Evolutionary conservation across 2,113 vertebrate species (phyloP).

Genomic region (Periophthalmus modestus): DNA sequence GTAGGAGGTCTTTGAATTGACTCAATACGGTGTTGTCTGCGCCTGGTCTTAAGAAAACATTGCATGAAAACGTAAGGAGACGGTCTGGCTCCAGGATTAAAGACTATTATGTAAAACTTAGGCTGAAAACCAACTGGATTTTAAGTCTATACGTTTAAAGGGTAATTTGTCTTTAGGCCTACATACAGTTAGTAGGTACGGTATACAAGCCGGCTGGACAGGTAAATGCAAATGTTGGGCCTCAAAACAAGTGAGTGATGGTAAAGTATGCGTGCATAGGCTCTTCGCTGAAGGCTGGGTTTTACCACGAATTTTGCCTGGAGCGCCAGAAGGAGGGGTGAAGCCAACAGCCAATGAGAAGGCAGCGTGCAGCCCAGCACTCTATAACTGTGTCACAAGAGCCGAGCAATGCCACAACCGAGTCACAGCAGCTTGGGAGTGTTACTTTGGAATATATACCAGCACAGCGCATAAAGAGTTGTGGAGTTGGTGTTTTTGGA

Average conservation of each 20-base stretch:
- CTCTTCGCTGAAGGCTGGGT: constrained; percentile 47
- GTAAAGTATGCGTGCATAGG: constrained; percentile 34
- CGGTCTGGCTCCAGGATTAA: constrained; percentile 54
- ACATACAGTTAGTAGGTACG: not conserved
- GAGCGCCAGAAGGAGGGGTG: constrained; percentile 70
- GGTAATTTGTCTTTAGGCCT: not conserved
- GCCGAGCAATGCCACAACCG: constrained; percentile 70
- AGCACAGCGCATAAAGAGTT: constrained; percentile 23
- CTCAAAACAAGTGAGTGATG: not conserved
- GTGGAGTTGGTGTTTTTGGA: constrained; percentile 54
- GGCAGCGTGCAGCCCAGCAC: constrained; percentile 80
- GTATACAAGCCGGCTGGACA: constrained; percentile 11
- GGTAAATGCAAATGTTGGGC: constrained; percentile 46
- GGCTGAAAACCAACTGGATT: not conserved
- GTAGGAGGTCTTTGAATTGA: constrained; percentile 42
- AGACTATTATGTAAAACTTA: constrained; percentile 17
- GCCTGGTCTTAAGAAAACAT: constrained; percentile 61
- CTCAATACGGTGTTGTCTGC: constrained; percentile 57
- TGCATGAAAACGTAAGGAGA: constrained; percentile 62
- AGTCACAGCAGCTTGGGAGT: constrained; percentile 63
- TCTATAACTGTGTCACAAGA: constrained; percentile 88
- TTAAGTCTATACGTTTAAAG: not conserved
- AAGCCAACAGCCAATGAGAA: constrained; percentile 87
- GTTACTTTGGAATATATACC: constrained; percentile 57
- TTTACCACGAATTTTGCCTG: constrained; percentile 78